Percentiles rank a stretch among this genome's conserved stretches.
Conservation (phyloP, 2,113 vertebrate species). For the Euleptes europaea region DNA sequence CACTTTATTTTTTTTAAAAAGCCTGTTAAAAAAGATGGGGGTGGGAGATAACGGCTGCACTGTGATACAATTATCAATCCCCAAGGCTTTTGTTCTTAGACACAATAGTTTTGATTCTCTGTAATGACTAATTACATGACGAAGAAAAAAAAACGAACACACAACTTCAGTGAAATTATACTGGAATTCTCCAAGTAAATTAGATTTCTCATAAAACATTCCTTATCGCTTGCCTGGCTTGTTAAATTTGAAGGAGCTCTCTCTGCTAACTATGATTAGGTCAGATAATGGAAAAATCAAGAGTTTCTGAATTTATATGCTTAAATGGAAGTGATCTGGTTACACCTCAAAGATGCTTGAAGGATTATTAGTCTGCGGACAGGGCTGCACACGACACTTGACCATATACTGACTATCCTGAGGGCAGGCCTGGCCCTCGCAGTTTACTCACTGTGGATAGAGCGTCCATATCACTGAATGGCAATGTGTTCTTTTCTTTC, state of each 20-base stretch:
- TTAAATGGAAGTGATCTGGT: constrained; percentile 46
- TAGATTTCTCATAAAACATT: constrained; percentile 65
- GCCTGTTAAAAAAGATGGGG: constrained; percentile 19
- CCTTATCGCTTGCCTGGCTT: constrained; percentile 42
- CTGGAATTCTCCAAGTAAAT: constrained; percentile 66
- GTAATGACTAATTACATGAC: constrained; percentile 67
- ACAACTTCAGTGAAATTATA: constrained; percentile 68
- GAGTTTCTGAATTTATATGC: background rate
- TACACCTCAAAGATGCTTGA: constrained; percentile 1
- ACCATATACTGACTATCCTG: background rate
- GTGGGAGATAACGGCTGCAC: constrained; percentile 32
- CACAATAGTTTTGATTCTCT: constrained; percentile 65
- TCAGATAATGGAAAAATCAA: constrained; percentile 5
- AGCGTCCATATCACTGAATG: background rate
- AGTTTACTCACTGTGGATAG: background rate
- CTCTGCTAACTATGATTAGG: constrained; percentile 38
- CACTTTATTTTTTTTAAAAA: constrained; percentile 19
- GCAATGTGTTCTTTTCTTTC: background rate
- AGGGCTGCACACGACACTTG: background rate
- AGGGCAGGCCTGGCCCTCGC: too few relatives aligned
- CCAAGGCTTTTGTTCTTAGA: constrained; percentile 64
- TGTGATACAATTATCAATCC: constrained; percentile 66
- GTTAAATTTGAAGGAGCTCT: constrained; percentile 62
- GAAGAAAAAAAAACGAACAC: constrained; percentile 68
- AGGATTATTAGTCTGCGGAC: too few relatives aligned